Percentiles rank a stretch among this genome's conserved stretches.
Evolutionary conservation across 2,113 vertebrate genomes (phyloP).

Genomic region (Oostethus manadensis): DNA sequence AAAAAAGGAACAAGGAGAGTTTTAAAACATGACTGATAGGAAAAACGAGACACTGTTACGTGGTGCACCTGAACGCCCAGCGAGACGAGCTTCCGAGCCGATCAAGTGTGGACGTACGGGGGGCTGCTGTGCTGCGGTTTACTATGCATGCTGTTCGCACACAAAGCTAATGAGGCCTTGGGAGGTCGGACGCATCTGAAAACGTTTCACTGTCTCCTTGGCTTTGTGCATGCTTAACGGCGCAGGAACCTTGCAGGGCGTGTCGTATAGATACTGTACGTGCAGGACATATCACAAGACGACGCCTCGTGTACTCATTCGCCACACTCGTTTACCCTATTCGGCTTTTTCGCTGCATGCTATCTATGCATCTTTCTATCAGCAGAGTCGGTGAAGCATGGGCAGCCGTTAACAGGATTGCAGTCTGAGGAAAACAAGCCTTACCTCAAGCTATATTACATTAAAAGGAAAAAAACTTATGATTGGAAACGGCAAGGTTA

Average conservation of each 20-base stretch:
- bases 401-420: constrained; percentile 31
- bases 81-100: constrained; percentile 36
- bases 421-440: constrained; percentile 8
- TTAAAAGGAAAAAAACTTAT: constrained; percentile 17
- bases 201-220: constrained; percentile 27
- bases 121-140: constrained; percentile 23
- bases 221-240: constrained; percentile 30
- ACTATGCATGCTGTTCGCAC: constrained; percentile 33
- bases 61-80: constrained; percentile 49
- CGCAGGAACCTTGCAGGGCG: constrained; percentile 16
- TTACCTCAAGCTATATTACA: constrained; percentile 11
- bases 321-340: constrained; percentile 29
- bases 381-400: constrained; percentile 28
- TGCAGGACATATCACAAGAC: constrained; percentile 13
- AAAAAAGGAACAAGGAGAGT: constrained; percentile 12
- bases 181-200: constrained; percentile 38
- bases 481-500: constrained; percentile 21
- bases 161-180: constrained; percentile 57
- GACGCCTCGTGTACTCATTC: constrained; percentile 19
- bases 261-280: constrained; percentile 15
- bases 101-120: constrained; percentile 30
- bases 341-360: constrained; percentile 30
- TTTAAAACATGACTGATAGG: constrained; percentile 44
- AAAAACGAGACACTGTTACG: constrained; percentile 27
- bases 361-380: constrained; percentile 35